Evolutionary conservation across 2,797 vertebrate genomes (phyloP).

Genomic region (Muscicapa comitata): DNA sequence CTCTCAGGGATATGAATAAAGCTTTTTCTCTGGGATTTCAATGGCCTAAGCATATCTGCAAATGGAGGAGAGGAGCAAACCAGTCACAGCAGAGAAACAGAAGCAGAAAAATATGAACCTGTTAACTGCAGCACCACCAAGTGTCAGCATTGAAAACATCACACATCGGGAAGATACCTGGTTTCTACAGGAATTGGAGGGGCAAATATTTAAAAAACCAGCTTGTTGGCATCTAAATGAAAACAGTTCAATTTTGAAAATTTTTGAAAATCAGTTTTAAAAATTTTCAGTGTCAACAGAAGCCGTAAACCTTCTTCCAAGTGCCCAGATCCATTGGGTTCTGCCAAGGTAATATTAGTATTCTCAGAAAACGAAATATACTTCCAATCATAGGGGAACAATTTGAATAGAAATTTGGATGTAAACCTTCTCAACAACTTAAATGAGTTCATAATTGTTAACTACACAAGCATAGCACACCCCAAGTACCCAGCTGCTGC

Average conservation of each 20-base stretch:
- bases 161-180: rapidly evolving
- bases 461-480: neutral
- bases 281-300: neutral
- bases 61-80: neutral
- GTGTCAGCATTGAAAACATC: conserved; percentile 60
- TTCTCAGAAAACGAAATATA: neutral
- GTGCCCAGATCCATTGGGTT: neutral
- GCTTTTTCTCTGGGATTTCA: neutral
- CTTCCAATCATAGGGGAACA: neutral
- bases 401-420: neutral
- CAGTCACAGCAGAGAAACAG: neutral
- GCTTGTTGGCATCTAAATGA: neutral
- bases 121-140: conserved; percentile 74
- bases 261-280: neutral
- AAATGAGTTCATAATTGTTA: neutral
- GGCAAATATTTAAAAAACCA: neutral
- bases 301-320: neutral
- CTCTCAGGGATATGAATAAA: neutral
- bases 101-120: conserved; percentile 17
- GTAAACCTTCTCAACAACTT: neutral
- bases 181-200: neutral
- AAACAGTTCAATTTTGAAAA: neutral
- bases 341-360: neutral
- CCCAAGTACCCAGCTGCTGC: neutral
- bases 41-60: neutral